Base-by-base conservation (phyloP, 2,797 vertebrate species). In the Arremon brunneinucha region DNA sequence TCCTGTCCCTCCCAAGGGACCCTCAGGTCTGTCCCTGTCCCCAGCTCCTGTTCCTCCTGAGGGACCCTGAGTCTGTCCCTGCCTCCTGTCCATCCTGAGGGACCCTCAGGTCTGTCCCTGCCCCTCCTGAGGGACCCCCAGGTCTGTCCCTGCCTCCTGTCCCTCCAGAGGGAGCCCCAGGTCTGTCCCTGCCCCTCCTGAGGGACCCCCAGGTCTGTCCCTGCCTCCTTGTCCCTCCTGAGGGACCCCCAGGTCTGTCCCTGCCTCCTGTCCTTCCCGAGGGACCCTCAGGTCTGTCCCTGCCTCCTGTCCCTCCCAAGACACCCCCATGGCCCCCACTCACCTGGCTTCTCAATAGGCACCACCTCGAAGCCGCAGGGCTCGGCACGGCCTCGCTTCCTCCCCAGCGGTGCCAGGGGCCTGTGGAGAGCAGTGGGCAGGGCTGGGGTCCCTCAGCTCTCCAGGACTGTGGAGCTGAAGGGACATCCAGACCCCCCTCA, bases 301-400 rank as follows among this genome's bases (percentile, higher is more conserved):
- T 28, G 9, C 9, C 11, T 34, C 32, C 44, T 4, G 5, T 44
- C 17, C 44, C 32, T 77, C 59, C 18, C 12, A 6, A 14, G 20
- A 9, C 8, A 57, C 5, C n/a, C 22, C 34, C 55, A 26, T 6
- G 12, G 17, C 20, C 65, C 17, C 16, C 12, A 32, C 99, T 98
- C 93, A 99, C 99, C 99, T 95, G 97, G 99, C 43, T 99, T 97
- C 96, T 99, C 98, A 7, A 99, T 98, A 52, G 99, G 98, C 93
- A 99, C 98, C 14, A 99, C 98, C 94, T 99, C 98, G 14, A 99
- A 98, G 87, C 98, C 97, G 0, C 97, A 97, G 0, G 97, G 94
- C 8, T 93, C 97, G 0, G 76, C 84, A 5, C 43, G 64, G 14
- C 93, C 80, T 74, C 88, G 52, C 46, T 97, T 97, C 57, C 59